phyloP scores from a whole-genome alignment of 2,888 invertebrate genomes.

The Apamea sordens region DNA sequence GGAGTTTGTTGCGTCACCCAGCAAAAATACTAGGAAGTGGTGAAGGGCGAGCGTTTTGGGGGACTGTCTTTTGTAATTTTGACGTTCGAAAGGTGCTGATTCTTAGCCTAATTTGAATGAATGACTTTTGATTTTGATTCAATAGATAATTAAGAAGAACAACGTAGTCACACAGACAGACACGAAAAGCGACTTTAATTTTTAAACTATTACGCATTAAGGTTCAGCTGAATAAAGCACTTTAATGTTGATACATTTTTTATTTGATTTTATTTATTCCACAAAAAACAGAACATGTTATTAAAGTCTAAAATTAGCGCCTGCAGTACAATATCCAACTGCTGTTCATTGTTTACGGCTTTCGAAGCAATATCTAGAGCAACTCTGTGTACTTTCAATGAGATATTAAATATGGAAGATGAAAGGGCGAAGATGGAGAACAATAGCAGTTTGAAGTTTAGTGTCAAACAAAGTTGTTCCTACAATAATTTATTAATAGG shows the following conservation, averaged over 20 bases:
- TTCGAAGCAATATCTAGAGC: conserved; percentile 29
- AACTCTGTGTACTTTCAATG: conserved; percentile 34
- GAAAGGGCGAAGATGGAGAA: conserved; percentile 27
- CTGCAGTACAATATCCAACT: conserved; percentile 13
- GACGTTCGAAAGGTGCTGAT: too few species aligned
- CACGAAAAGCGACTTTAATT: background rate
- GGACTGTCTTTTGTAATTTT: too few species aligned
- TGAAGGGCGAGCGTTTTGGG: too few species aligned
- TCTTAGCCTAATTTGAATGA: too few species aligned
- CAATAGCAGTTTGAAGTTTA: conserved; percentile 21
- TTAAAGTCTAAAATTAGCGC: conserved; percentile 22
- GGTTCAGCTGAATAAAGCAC: background rate
- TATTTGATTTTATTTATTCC: background rate
- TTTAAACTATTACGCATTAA: background rate
- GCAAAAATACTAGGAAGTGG: too few species aligned
- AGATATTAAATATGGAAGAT: conserved; percentile 41
- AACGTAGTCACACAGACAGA: background rate
- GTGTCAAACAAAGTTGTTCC: conserved; percentile 29
- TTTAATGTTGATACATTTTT: background rate
- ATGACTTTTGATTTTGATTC: too few species aligned
- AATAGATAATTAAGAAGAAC: background rate
- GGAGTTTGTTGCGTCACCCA: too few species aligned
- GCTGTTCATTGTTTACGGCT: conserved; percentile 33
- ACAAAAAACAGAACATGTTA: conserved; percentile 13
- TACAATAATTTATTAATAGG: conserved; percentile 15